Evolutionary conservation across 2,113 vertebrate species (phyloP), one percentile per base, ranked within the genome.

Genomic region (Gavia stellata): DNA sequence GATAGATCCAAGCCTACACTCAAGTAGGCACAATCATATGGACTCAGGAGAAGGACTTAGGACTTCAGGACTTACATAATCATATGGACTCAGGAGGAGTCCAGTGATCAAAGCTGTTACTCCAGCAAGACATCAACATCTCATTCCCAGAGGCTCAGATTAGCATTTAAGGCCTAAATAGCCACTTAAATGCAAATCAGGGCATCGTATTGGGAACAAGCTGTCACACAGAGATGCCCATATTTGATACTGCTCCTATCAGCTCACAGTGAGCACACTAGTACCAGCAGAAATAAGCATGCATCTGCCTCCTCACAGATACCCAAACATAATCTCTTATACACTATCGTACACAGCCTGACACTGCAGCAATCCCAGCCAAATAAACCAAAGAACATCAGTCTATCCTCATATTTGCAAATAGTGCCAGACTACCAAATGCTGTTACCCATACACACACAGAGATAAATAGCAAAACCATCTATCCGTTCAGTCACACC

Each of bases 121-220:
- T 89, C 68, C 88, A 84, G 66, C 50, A 92, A 74, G 81, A 81
- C n/a, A 31, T 53, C 38, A 26, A 81, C 50, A 23, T 77, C 74
- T 91, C 42, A 9, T 77, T 92, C 62, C 53, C 50, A 85, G 89
- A 81, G 58, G 58, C 66, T 92, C 58, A 59, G 58, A 83, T 90
- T 77, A 92, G 45, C 74, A 55, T 82, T 70, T 88, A 83, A 85
- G 70, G 71, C 58, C 92, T 90, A 94, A 95, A 85, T 83, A 89
- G 86, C 45, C 53, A 38, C 66, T 95, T 85, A 80, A 70, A 88
- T 95, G 74, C 79, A 93, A 85, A 92, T 90, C 50, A 28, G 63
- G 62, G 62, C 49, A 87, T 87, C 74, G 1, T 79, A 78, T 25
- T 66, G 84, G 86, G 94, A 90, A 50, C 73, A 80, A 81, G 62